Evolutionary conservation across 2,888 invertebrate species (phyloP), one percentile per base, ranked within the genome.

Genomic region (Heliconius sara): DNA sequence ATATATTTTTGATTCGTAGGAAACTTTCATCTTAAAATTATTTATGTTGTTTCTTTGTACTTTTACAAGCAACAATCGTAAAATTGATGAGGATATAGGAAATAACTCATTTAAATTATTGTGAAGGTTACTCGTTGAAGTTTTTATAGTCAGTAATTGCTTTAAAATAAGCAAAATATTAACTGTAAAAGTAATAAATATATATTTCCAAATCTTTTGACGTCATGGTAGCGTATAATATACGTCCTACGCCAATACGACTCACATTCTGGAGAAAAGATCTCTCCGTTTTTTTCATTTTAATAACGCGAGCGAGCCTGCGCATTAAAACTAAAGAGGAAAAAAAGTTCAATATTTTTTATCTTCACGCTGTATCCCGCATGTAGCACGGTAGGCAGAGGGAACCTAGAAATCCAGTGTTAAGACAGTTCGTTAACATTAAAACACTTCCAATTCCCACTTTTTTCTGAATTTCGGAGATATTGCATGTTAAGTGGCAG

Each of bases 41-140:
- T 66, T 39, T 65, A 57, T 39, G 3, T 60, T 73, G 34, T 60
- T 73, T 73, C 73, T 73, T 73, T 73, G 73, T 73, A 73, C 57
- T 73, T 57, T 25, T n/a, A n/a, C n/a, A 60, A 73, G 16, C 12
- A 60, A 16, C 12, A 22, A 3, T 60, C n/a, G 72, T 73, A 34
- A 57, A 72, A 25, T 25, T 68, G n/a, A 72, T 52, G 57, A 57
- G 34, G 34, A 52, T 60, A 7, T 25, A 47, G 7, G 16, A 70
- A 70, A 70, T 47, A 16, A 16, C 9, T 70, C 27, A 70, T 47
- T 10, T 39, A 68, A 70, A 70, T 70, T 19, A 47, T 70, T 25
- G 7, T 25, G 25, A 68, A 70, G 16, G 25, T 7, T 25, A 16
- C 68, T 68, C 13, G 68, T 25, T 68, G 68, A 68, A 68, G 70